phyloP scores from a whole-genome alignment of 2,888 invertebrate species.

The Calameuta idolon region DNA sequence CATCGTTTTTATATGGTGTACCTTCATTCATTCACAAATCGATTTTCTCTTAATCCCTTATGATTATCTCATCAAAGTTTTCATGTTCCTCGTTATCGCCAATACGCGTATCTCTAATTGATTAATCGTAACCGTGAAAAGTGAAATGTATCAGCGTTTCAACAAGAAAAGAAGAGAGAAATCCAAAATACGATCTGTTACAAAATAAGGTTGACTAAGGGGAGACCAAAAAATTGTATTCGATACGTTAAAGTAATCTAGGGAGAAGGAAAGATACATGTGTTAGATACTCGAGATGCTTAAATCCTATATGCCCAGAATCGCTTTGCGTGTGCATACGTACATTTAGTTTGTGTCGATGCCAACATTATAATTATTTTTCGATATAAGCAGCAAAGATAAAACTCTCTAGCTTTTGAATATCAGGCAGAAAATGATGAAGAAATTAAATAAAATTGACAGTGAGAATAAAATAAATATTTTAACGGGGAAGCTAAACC shows the following conservation, averaged over 20 bases:
- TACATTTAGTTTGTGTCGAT: not conserved
- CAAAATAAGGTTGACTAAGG: conserved; percentile 30
- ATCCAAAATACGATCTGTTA: not conserved
- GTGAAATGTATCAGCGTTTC: not conserved
- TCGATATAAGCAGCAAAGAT: not conserved
- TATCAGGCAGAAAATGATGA: not conserved
- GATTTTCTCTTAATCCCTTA: not conserved
- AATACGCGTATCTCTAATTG: not conserved
- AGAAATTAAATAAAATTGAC: not conserved
- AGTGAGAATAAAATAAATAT: not conserved
- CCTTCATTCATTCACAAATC: conserved; percentile 23
- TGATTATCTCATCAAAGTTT: not conserved
- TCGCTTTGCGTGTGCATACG: not conserved
- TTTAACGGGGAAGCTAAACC: not conserved
- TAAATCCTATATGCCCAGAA: not conserved
- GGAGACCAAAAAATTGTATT: conserved; percentile 5
- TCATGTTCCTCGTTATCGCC: not conserved
- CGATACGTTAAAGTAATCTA: not conserved
- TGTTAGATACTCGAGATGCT: not conserved
- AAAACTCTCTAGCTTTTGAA: not conserved
- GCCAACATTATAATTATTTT: not conserved
- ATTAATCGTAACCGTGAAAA: not conserved
- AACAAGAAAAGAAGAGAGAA: not conserved
- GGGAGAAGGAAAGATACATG: not conserved
- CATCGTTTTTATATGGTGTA: conserved; percentile 56